phyloP scores from a whole-genome alignment of 2,113 vertebrate species.

The Myrmophylax atrothorax region DNA sequence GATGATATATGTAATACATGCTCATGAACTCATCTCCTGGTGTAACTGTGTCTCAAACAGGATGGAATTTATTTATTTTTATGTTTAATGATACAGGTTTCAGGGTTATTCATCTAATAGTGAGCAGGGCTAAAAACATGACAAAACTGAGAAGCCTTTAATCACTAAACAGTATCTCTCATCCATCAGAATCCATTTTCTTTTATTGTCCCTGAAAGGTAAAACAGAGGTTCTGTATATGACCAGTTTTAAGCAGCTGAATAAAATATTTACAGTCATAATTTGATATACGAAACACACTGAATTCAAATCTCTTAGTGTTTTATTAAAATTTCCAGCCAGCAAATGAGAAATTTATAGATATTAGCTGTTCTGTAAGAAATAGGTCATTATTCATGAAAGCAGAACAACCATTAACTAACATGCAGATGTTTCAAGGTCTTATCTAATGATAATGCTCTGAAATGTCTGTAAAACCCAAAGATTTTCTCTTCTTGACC shows the following conservation, averaged over 20 bases:
- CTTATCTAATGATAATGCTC: constrained; percentile 15
- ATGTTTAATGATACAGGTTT: neutral
- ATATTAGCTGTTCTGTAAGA: constrained; percentile 1
- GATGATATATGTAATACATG: neutral
- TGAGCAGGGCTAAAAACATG: neutral
- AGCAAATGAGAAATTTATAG: constrained; percentile 58
- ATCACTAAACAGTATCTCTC: neutral
- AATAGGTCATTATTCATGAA: constrained; percentile 50
- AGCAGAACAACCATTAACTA: neutral
- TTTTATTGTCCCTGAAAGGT: neutral
- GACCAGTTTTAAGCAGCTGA: neutral
- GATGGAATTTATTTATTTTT: neutral
- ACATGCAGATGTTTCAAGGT: constrained; percentile 27
- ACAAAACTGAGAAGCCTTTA: neutral
- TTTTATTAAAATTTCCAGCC: constrained; percentile 32
- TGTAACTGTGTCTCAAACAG: neutral
- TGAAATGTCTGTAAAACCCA: constrained; percentile 16
- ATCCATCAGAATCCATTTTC: neutral
- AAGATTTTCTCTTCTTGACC: constrained; percentile 26
- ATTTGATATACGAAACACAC: neutral
- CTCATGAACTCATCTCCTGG: neutral
- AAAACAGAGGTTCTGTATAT: neutral
- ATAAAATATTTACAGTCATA: neutral
- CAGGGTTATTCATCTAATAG: neutral
- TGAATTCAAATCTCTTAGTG: neutral